Evolutionary conservation across 2,888 invertebrate genomes (phyloP).

Genomic region (Stenoptilia bipunctidactyla): DNA sequence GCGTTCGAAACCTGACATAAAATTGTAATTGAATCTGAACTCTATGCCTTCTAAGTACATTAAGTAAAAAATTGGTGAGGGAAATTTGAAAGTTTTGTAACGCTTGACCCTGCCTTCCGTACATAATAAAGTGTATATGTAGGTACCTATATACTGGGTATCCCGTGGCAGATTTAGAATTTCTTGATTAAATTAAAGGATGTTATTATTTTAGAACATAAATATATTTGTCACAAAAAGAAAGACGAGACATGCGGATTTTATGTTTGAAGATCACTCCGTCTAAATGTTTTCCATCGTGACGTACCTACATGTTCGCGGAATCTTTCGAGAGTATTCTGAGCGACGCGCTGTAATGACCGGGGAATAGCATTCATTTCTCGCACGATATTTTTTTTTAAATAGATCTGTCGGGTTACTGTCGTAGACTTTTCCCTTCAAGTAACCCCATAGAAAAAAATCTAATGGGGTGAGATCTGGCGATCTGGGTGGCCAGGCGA

Average conservation of each 20-base stretch:
- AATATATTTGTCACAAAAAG: slow-evolving; percentile 1
- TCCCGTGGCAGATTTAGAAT: slow-evolving; percentile 7
- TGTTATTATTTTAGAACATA: background rate
- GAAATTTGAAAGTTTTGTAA: too few relatives aligned
- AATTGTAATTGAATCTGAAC: too few relatives aligned
- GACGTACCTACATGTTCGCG: slow-evolving; percentile 3
- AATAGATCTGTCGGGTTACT: background rate
- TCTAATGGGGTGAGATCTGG: slow-evolving; percentile 10
- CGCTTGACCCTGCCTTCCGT: too few relatives aligned
- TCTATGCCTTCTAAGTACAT: too few relatives aligned
- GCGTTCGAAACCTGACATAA: too few relatives aligned
- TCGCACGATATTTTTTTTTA: background rate
- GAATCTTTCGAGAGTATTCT: slow-evolving; percentile 4
- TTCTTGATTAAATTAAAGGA: slow-evolving; percentile 5
- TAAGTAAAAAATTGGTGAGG: too few relatives aligned
- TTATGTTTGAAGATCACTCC: slow-evolving; percentile 6
- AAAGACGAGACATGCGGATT: slow-evolving; percentile 5
- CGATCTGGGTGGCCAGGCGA: slow-evolving; percentile 15
- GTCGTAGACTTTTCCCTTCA: slow-evolving; percentile 4
- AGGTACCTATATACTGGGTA: too few relatives aligned
- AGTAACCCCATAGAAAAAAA: slow-evolving; percentile 15
- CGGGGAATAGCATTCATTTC: background rate
- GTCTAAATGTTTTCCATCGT: slow-evolving; percentile 6
- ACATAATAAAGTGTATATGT: too few relatives aligned
- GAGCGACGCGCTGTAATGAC: too few relatives aligned